Conservation (phyloP, 2,113 vertebrate genomes). For the Castor canadensis region DNA sequence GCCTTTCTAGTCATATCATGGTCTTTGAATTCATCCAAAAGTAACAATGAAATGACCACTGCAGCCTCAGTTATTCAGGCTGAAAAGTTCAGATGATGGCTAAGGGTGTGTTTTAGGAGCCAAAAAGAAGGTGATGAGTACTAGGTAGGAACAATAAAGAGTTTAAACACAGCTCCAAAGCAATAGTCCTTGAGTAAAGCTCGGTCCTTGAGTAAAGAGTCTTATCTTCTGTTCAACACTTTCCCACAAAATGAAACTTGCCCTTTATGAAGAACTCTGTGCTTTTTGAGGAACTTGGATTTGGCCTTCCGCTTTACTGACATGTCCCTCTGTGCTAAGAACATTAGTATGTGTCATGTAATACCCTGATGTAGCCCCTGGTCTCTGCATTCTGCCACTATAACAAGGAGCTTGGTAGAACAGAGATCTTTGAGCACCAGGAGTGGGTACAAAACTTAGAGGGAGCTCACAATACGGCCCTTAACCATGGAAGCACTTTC, state of each 20-base stretch:
- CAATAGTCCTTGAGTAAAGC: background rate
- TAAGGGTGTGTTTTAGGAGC: background rate
- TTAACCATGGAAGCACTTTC: background rate
- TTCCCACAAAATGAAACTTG: conserved; percentile 10
- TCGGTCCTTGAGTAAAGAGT: background rate
- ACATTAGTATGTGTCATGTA: background rate
- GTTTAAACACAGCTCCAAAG: background rate
- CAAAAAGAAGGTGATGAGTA: background rate
- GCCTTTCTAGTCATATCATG: background rate
- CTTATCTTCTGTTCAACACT: background rate
- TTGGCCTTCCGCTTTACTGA: background rate
- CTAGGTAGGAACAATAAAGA: background rate
- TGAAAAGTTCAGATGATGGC: background rate
- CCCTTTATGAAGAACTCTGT: conserved; percentile 6
- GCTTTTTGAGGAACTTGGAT: background rate
- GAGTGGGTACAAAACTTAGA: background rate
- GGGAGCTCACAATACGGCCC: background rate
- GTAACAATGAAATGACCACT: background rate
- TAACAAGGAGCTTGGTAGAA: background rate
- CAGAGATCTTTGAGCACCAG: background rate
- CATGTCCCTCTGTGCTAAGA: background rate
- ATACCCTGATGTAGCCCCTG: background rate
- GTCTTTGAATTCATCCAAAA: conserved; percentile 18
- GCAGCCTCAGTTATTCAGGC: background rate
- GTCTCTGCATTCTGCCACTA: background rate